Conservation (phyloP, 1,140 invertebrate genomes). For the Drosophila lini region DNA sequence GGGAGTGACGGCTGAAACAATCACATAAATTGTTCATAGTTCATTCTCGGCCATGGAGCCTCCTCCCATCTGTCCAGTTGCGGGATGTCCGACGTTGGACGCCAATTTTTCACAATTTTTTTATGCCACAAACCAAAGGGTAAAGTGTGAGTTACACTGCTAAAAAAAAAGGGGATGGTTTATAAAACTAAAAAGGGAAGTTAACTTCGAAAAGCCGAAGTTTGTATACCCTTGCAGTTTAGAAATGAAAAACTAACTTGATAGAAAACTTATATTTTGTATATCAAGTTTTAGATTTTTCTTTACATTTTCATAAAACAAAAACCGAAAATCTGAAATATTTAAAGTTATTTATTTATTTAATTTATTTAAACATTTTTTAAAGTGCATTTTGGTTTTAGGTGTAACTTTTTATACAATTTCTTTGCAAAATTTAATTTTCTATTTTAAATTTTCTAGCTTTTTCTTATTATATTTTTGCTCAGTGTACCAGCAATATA, state of each 20-base stretch:
- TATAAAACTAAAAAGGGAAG: neutral
- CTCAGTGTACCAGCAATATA: neutral
- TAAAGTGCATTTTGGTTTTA: too few species aligned
- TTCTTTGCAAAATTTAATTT: too few species aligned
- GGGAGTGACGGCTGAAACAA: conserved; percentile 21
- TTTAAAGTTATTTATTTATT: too few species aligned
- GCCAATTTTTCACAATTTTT: conserved; percentile 15
- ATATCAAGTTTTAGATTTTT: too few species aligned
- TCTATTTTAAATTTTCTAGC: neutral
- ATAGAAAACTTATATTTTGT: too few species aligned
- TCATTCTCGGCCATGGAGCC: conserved; percentile 11
- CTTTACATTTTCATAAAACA: too few species aligned
- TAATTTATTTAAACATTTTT: too few species aligned
- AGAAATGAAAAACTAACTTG: neutral
- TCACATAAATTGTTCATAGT: conserved; percentile 56
- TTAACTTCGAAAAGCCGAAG: neutral
- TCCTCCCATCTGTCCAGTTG: conserved; percentile 12
- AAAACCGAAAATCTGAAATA: too few species aligned
- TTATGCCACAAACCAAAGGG: neutral
- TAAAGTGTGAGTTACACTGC: neutral
- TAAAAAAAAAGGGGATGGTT: neutral
- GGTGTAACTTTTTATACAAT: too few species aligned
- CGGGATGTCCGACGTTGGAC: conserved; percentile 5
- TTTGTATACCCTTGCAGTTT: too few species aligned
- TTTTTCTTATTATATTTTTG: neutral